phyloP scores from a whole-genome alignment of 2,113 vertebrate genomes.

The Solenodon paradoxus region DNA sequence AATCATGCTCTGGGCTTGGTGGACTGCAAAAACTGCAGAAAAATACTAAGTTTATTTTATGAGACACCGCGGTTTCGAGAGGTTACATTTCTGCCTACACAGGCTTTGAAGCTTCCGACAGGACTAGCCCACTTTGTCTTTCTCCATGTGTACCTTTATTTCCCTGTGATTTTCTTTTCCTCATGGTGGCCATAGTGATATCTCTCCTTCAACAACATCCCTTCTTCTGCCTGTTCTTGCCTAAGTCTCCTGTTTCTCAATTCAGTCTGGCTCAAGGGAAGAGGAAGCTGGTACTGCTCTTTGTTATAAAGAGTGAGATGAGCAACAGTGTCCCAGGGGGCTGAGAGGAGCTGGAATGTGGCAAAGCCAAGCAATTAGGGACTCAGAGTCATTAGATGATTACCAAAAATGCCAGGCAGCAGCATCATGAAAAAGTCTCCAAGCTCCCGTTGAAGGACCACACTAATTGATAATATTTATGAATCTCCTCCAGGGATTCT shows the following conservation, averaged over 20 bases:
- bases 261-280: background rate
- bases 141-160: too few species aligned
- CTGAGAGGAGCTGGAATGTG: background rate
- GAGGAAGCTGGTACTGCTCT: background rate
- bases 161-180: background rate
- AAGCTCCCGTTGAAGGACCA: background rate
- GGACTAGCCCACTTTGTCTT: background rate
- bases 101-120: background rate
- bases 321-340: background rate
- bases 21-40: too few species aligned
- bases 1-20: too few species aligned
- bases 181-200: background rate
- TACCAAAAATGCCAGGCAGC: background rate
- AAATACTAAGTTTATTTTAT: too few species aligned
- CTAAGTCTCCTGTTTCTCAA: background rate
- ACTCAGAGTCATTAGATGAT: background rate
- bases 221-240: background rate
- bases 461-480: background rate
- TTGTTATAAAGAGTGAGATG: background rate
- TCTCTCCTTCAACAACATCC: background rate
- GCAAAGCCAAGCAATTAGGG: background rate
- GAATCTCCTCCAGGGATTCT: background rate
- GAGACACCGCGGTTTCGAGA: too few species aligned
- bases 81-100: background rate
- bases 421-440: background rate